A percentile compares a stretch with the other conserved stretches of the same genome.
Evolutionary conservation across 53 echinoderm and acorn worm species (phyloP).

Genomic region (Pentamera pediparva): DNA sequence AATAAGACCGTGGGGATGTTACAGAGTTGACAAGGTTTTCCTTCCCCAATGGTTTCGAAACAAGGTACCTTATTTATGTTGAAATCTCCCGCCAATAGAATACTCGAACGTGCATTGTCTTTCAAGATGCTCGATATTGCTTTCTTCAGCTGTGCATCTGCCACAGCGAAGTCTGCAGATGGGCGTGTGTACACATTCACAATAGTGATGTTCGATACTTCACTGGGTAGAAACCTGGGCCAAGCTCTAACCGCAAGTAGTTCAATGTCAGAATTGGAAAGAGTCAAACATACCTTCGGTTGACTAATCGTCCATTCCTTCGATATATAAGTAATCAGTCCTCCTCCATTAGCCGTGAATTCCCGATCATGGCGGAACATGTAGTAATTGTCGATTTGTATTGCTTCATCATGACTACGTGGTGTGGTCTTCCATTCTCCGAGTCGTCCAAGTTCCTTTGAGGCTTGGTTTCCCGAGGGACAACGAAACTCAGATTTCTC

Average conservation of each 20-base stretch:
- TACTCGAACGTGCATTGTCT: background rate
- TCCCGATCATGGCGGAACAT: conserved; percentile 6
- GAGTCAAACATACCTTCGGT: background rate
- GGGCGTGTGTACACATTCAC: conserved; percentile 8
- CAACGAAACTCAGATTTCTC: background rate
- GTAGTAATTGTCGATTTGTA: background rate
- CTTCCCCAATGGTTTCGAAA: background rate
- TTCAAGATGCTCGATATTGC: conserved; percentile 15
- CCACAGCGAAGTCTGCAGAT: background rate
- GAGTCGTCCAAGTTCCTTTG: no score
- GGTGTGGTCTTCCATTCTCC: no score
- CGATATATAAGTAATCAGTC: background rate
- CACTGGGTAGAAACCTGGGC: background rate
- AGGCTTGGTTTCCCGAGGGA: no score
- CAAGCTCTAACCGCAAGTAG: background rate
- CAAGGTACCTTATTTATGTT: background rate
- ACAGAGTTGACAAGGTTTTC: background rate
- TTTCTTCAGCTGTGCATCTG: background rate
- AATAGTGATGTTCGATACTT: conserved; percentile 7
- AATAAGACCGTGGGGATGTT: background rate
- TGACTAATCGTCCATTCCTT: background rate
- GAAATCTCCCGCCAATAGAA: conserved; percentile 2
- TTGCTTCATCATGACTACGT: background rate
- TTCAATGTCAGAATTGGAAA: background rate
- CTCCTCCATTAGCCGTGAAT: background rate